Base-by-base conservation (phyloP, 2,113 vertebrate species). In the Xenopus laevis region DNA sequence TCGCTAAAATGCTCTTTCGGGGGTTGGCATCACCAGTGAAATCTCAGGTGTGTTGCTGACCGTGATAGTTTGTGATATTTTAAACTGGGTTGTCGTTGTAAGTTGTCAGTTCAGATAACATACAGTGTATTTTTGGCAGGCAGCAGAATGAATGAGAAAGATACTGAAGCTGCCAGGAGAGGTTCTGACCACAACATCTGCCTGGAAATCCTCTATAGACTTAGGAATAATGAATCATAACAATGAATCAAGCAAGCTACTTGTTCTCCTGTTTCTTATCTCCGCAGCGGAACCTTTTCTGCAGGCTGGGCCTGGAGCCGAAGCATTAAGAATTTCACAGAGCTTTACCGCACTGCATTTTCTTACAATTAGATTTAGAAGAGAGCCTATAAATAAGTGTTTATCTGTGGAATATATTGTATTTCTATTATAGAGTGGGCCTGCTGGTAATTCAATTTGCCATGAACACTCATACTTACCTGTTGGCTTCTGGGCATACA, bases 111-210 rank as follows among this genome's bases (percentile, higher is more conserved):
- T 74, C 65, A 40, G 45, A 69, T 76, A 69, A 76, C 15, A 16
- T 23, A 45, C 17, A 12, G 16, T 33, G 58, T 47, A 40, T 68
- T 13, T 67, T 74, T 74, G 64, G 55, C 55, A 74, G 52, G 65
- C 50, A 33, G 21, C 20, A 27, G 63, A 59, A 21, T 30, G 55
- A 59, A 21, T 27, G 46, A 45, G 65, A 44, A 55, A 63, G 27
- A 55, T 55, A 55, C 16, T 55, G 13, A 60, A n/a, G 44, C 18
- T 63, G 65, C 46, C 66, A 68, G 50, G 23, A 68, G 65, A 33
- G 59, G 45, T 60, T 61, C 55, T 75, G 72, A 75, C 72, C 65
- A 75, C 72, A 75, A 75, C 72, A 75, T 75, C 72, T 75, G 72
- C 72, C 65, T 60, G 50, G 30, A 52, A 75, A 75, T 68, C 65